A percentile compares a stretch with the other conserved stretches of the same genome.
phyloP scores from a whole-genome alignment of 1,140 invertebrate genomes.

The Propsilocerus akamusi region DNA sequence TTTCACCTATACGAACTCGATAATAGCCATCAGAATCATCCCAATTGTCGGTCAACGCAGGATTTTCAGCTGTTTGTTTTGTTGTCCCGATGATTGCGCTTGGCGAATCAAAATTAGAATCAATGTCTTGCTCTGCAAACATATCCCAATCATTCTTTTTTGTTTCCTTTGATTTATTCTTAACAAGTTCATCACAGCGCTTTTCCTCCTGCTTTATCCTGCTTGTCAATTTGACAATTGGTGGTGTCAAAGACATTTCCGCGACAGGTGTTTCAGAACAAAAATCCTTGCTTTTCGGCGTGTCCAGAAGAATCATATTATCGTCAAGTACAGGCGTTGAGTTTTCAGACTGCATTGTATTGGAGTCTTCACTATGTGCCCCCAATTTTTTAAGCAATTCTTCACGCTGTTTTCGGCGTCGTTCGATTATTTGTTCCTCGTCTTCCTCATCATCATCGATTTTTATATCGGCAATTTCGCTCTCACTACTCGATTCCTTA shows the following conservation, averaged over 20 bases:
- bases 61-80: conserved; percentile 60
- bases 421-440: conserved; percentile 85
- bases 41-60: conserved; percentile 94
- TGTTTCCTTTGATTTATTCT: conserved; percentile 22
- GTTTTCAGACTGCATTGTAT: conserved; percentile 19
- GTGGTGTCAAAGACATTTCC: conserved; percentile 10
- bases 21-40: conserved; percentile 99
- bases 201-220: conserved; percentile 17
- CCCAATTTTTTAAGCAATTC: conserved; percentile 55
- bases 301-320: conserved; percentile 10
- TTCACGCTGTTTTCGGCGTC: conserved; percentile 72
- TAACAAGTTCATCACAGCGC: conserved; percentile 13
- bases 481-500: conserved; percentile 37
- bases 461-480: conserved; percentile 55
- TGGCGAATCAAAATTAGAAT: conserved; percentile 60
- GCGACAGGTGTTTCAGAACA: conserved; percentile 5
- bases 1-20: conserved; percentile 89
- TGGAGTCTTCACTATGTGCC: conserved; percentile 39
- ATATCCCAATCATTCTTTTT: conserved; percentile 55
- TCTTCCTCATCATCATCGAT: conserved; percentile 80
- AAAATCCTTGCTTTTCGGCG: conserved; percentile 8
- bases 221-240: conserved; percentile 10
- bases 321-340: background rate
- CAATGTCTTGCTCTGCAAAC: conserved; percentile 78
- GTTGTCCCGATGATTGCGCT: conserved; percentile 50